Base-by-base conservation (phyloP, 2,113 vertebrate genomes). In the Nesogale talazaci region DNA sequence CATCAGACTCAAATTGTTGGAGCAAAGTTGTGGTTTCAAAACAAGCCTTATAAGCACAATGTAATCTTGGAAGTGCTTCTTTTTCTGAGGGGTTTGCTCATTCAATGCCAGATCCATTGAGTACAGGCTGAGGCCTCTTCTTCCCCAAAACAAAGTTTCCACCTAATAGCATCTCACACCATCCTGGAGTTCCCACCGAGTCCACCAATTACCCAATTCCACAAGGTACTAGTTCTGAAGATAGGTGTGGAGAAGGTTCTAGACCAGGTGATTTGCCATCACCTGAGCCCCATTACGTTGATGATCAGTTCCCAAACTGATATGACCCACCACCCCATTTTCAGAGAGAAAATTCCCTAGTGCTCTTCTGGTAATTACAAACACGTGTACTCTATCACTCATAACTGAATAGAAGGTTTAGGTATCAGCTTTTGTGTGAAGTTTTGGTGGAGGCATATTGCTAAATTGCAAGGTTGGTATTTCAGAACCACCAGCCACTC, bases 81-180 rank as follows among this genome's bases (percentile, higher is more conserved):
- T 61, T 89, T 89, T 79, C 82, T 61, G 23, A 83, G 79, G n/a
- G 76, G 38, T 7, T 20, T 93, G 88, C 83, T 61, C 23, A 56
- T 82, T 91, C 31, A 61, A 61, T 91, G 82, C 76, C 72, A 80
- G 31, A 81, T 52, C 80, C 52, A 40, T 59, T 27, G 78, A 34
- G 61, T 34, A 34, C 3, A 86, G 76, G 36, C 34, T 40, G 34
- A 59, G 36, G 52, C 20, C n/a, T n/a, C 20, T 36, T 65, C 23
- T 57, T 84, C 23, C 5, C 46, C 14, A 14, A 19, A 34, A 56
- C 78, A 67, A 57, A 4, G 59, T 23, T 92, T 81, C 25, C 27
- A 56, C 9, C 8, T 4, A 17, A n/a, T 3, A 88, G 76, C 46
- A 57, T 77, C 83, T 42, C 31, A 78, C 15, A 75, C 17, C 19